Evolutionary conservation across 2,113 vertebrate genomes (phyloP), one percentile per base, ranked within the genome.

Genomic region (Hemiscyllium ocellatum): DNA sequence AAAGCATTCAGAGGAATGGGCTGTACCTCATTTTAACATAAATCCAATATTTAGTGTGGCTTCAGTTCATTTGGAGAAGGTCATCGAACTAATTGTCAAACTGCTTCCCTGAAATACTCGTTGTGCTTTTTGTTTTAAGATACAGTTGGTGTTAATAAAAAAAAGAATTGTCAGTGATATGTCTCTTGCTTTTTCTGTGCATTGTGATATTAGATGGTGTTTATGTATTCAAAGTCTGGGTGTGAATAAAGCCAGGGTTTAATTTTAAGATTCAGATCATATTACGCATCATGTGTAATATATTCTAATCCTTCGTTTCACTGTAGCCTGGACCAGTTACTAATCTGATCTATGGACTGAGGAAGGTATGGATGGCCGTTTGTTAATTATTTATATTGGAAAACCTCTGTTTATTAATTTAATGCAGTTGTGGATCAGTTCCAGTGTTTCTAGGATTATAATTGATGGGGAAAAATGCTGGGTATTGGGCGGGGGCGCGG

Each of bases 91-190:
- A 97, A 96, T 97, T 98, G 97, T 98, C 97, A 96, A 97, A 97
- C 96, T 97, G 97, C 97, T 97, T 97, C 97, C 97, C 97, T 96
- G 96, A 97, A 97, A 98, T 97, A 97, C 98, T 98, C 98, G 96
- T 98, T 98, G 98, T 98, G 97, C 97, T 98, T 97, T 93, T 98
- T 98, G 97, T 98, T 98, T 98, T 98, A 97, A 98, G 97, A 97
- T 98, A 97, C 96, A 97, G 97, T 98, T 98, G 98, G 98, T 98
- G 98, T 98, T 99, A 98, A 99, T 99, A 99, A 97, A 98, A 98
- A 96, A 69, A 96, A 96, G 98, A 98, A 97, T 97, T 97, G 98
- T 98, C 97, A 97, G 97, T 98, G 97, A 97, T 97, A 96, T 94
- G 90, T 83, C 96, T 76, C 29, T 93, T 68, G n/a, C 50, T 95